These are phyloP conservation scores for Anguilla marmorata DNA, from an alignment of 2,797 vertebrate species.

Conservation along the genomic window DNA sequence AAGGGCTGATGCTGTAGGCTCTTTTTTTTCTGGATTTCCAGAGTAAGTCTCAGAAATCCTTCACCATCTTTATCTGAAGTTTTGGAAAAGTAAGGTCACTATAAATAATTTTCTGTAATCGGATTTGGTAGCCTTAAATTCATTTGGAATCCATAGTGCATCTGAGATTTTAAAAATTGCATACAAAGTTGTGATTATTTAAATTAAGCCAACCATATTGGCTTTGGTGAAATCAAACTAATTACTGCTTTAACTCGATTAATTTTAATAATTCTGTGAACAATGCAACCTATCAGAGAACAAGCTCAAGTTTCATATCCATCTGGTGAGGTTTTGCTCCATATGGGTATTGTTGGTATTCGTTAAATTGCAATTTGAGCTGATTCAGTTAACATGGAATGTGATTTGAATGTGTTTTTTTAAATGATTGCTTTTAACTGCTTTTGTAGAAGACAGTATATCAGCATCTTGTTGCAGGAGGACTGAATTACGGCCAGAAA, in stretches of 20 bases:
- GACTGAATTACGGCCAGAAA: background rate
- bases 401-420: background rate
- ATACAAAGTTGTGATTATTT: background rate
- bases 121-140: background rate
- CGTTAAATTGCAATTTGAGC: conserved; percentile 1
- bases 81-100: background rate
- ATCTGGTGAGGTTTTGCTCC: background rate
- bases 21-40: background rate
- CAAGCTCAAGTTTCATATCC: background rate
- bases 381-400: background rate
- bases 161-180: background rate
- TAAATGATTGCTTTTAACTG: background rate
- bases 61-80: background rate
- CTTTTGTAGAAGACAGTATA: background rate
- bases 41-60: background rate
- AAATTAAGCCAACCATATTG: background rate
- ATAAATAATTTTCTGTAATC: background rate
- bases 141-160: background rate
- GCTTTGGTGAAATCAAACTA: background rate
- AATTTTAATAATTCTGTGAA: background rate
- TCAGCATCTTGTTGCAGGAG: background rate
- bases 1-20: background rate
- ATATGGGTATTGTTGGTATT: background rate
- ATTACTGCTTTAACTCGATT: background rate
- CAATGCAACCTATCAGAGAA: background rate